phyloP scores from a whole-genome alignment of 2,888 invertebrate genomes.

The Rhamnusium bicolor region DNA sequence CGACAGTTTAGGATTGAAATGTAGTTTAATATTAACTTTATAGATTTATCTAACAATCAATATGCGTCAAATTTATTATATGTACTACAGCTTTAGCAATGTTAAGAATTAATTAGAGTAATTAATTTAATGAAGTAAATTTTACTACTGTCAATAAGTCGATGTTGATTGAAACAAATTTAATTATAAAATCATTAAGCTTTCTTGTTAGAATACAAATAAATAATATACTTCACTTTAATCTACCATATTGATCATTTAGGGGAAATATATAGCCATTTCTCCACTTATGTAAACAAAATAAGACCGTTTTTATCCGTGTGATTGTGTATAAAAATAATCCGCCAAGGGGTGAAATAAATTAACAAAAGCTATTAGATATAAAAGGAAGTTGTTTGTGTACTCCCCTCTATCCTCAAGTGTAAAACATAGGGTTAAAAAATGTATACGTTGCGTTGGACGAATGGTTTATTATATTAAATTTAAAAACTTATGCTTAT shows the following conservation, averaged over 20 bases:
- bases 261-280: constrained; percentile 7
- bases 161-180: not conserved
- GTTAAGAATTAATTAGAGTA: not conserved
- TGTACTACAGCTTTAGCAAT: not conserved
- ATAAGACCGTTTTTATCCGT: constrained; percentile 1
- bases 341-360: constrained; percentile 22
- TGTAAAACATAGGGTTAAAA: constrained; percentile 17
- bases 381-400: constrained; percentile 7
- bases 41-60: not conserved
- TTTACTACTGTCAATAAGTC: not conserved
- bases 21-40: not conserved
- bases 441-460: too few relatives aligned
- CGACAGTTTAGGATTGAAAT: not conserved
- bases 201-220: not conserved
- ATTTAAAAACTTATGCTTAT: too few relatives aligned
- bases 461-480: not conserved
- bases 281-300: constrained; percentile 16
- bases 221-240: not conserved
- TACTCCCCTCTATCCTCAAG: constrained; percentile 8
- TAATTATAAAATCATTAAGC: not conserved
- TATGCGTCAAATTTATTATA: too few relatives aligned
- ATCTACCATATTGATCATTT: constrained; percentile 9
- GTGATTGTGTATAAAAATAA: constrained; percentile 15
- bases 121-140: not conserved
- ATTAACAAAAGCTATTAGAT: constrained; percentile 31